Percentiles rank a stretch among this genome's conserved stretches.
Conservation (phyloP, 2,888 invertebrate genomes). For the Nomada goodeniana region DNA sequence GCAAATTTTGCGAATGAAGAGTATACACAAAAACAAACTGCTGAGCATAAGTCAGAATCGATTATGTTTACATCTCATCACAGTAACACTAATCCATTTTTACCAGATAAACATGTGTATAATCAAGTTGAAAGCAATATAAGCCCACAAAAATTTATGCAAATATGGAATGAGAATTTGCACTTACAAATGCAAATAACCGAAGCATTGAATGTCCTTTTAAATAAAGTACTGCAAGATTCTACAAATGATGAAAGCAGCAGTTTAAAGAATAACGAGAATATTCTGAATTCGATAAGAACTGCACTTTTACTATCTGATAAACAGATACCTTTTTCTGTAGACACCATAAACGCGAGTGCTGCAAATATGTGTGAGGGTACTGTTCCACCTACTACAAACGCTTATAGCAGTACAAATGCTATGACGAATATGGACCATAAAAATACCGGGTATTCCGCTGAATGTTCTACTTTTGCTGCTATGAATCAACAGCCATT, state of each 20-base stretch:
- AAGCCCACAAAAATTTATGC: constrained; percentile 26
- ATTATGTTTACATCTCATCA: neutral
- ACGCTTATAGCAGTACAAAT: neutral
- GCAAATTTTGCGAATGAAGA: neutral
- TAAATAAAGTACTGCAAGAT: constrained; percentile 12
- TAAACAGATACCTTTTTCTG: neutral
- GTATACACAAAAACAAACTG: neutral
- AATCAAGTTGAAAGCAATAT: neutral
- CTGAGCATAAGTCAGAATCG: neutral
- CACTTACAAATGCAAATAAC: constrained; percentile 43
- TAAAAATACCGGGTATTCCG: neutral
- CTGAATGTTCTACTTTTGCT: too few relatives aligned
- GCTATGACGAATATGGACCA: neutral
- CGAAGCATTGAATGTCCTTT: constrained; percentile 17
- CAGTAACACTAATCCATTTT: constrained; percentile 48
- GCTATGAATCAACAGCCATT: neutral
- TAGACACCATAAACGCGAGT: neutral
- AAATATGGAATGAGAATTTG: constrained; percentile 44
- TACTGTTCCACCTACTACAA: neutral
- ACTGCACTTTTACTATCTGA: neutral
- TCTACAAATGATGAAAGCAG: neutral
- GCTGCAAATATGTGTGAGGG: neutral
- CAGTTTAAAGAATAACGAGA: neutral
- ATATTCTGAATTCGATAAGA: neutral
- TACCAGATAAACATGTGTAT: constrained; percentile 7